A percentile compares a stretch with the other conserved stretches of the same genome.
phyloP scores from a whole-genome alignment of 2,888 invertebrate genomes.

The Aricia artaxerxes region DNA sequence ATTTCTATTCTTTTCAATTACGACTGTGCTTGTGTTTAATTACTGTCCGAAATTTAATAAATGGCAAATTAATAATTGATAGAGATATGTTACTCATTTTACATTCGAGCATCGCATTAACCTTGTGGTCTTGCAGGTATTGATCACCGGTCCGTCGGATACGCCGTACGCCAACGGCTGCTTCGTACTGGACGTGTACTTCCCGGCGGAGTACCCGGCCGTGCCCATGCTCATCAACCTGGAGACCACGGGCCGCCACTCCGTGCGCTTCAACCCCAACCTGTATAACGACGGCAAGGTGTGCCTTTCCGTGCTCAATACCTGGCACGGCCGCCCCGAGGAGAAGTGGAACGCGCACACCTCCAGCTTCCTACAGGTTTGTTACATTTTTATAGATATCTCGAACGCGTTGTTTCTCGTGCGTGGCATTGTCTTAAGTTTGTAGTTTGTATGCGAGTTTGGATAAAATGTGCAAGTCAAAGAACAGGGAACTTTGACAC shows the following conservation, averaged over 20 bases:
- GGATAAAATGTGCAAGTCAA: too few relatives aligned
- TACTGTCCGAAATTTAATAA: too few relatives aligned
- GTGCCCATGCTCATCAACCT: slow-evolving; percentile 94
- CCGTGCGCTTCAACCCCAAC: slow-evolving; percentile 95
- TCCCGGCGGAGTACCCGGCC: slow-evolving; percentile 90
- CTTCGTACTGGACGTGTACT: slow-evolving; percentile 94
- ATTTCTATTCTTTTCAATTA: too few relatives aligned
- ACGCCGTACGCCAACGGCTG: slow-evolving; percentile 96
- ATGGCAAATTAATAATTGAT: too few relatives aligned
- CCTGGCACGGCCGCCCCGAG: slow-evolving; percentile 97
- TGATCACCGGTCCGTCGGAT: slow-evolving; percentile 95
- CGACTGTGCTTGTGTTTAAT: too few relatives aligned
- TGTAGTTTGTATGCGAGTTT: too few relatives aligned
- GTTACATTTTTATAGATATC: neutral
- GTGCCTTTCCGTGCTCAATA: slow-evolving; percentile 96
- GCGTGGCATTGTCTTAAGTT: too few relatives aligned
- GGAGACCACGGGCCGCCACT: slow-evolving; percentile 93
- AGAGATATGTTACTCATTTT: neutral
- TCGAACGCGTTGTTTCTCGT: too few relatives aligned
- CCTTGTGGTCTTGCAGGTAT: slow-evolving; percentile 78
- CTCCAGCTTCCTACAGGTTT: slow-evolving; percentile 92
- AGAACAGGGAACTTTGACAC: neutral
- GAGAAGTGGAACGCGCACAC: slow-evolving; percentile 99
- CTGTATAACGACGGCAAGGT: slow-evolving; percentile 96
- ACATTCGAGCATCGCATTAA: neutral